Evolutionary conservation across 1,140 invertebrate species (phyloP).

Genomic region (Heliconius hermathena): DNA sequence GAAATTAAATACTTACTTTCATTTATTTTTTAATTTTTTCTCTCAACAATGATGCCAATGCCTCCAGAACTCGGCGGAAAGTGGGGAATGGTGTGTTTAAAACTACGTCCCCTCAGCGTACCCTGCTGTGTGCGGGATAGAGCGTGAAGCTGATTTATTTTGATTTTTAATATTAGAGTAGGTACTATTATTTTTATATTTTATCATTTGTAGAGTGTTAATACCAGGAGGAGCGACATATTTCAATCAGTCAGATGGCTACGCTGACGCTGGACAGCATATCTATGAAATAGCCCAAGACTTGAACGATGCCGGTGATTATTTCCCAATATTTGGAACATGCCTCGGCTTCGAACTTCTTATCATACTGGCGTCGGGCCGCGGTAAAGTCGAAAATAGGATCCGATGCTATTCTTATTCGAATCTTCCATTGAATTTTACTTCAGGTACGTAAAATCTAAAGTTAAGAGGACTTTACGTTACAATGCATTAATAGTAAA

Average conservation of each 20-base stretch:
- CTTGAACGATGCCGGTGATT: conserved; percentile 87
- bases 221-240: conserved; percentile 88
- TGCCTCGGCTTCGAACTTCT: conserved; percentile 95
- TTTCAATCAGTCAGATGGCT: conserved; percentile 86
- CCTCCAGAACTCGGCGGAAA: no score
- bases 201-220: conserved; percentile 83
- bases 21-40: no score
- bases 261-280: conserved; percentile 87
- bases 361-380: conserved; percentile 85
- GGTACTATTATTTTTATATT: no score
- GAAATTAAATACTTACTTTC: no score
- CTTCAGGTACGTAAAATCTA: conserved; percentile 43
- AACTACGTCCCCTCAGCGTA: no score
- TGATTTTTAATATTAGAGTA: no score
- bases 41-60: no score
- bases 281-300: conserved; percentile 86
- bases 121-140: no score
- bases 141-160: no score
- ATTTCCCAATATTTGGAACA: conserved; percentile 94
- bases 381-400: conserved; percentile 83
- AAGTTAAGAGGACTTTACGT: neutral
- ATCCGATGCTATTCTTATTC: conserved; percentile 83
- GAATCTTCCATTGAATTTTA: conserved; percentile 87
- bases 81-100: no score
- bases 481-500: no score